Percentiles rank a stretch among this genome's conserved stretches.
These are phyloP conservation scores for Tenebrosternarchus preto DNA, from an alignment of 2,113 vertebrate species.

Conservation along the genomic window DNA sequence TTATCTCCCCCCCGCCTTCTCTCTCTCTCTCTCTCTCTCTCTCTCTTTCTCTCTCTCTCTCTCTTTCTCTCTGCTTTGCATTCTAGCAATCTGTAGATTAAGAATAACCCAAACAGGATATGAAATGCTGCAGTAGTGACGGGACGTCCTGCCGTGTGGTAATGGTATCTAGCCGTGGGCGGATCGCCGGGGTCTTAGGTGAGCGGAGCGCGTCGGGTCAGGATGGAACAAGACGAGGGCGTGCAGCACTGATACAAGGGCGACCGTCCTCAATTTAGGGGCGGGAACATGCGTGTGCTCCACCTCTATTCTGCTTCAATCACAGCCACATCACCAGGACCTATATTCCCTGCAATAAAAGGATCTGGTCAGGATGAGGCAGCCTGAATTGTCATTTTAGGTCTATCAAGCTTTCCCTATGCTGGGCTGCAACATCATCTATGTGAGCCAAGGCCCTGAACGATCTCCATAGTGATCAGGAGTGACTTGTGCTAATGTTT, in stretches of 20 bases:
- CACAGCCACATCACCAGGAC: slow-evolving; percentile 48
- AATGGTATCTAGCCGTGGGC: slow-evolving; percentile 56
- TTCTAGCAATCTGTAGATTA: slow-evolving; percentile 51
- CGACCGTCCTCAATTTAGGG: slow-evolving; percentile 47
- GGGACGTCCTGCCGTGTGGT: slow-evolving; percentile 49
- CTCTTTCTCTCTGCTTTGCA: slow-evolving; percentile 31
- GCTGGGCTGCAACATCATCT: slow-evolving; percentile 37
- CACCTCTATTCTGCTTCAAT: slow-evolving; percentile 51
- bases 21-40: slow-evolving; percentile 29
- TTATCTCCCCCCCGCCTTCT: slow-evolving; percentile 52
- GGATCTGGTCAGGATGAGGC: slow-evolving; percentile 44
- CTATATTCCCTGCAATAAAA: slow-evolving; percentile 40
- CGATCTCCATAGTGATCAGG: slow-evolving; percentile 39
- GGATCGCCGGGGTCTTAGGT: slow-evolving; percentile 56
- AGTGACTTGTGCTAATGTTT: slow-evolving; percentile 21
- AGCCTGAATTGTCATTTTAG: slow-evolving; percentile 26
- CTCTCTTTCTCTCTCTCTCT: not conserved
- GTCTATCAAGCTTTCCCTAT: slow-evolving; percentile 30
- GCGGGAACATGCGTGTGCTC: not conserved
- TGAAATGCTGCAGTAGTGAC: slow-evolving; percentile 44
- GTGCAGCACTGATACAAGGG: slow-evolving; percentile 44
- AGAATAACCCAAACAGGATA: slow-evolving; percentile 54
- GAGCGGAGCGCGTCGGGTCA: slow-evolving; percentile 42
- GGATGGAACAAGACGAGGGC: slow-evolving; percentile 51
- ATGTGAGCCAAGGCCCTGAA: slow-evolving; percentile 19